These are phyloP conservation scores for Ecdyonurus torrentis DNA, from an alignment of 2,888 invertebrate genomes.

Conservation along the genomic window DNA sequence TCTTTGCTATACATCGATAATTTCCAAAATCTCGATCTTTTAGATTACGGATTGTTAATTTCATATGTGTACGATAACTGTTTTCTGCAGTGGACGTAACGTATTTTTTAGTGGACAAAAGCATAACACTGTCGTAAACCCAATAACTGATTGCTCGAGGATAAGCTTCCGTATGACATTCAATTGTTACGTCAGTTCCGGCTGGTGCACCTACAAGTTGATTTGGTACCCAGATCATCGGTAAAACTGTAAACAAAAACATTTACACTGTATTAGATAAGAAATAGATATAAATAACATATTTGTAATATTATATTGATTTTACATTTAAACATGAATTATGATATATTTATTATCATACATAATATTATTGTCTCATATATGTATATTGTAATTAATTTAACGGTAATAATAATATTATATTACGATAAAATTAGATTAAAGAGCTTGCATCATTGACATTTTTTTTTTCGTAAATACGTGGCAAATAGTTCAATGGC, in stretches of 20 bases:
- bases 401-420: no score
- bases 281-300: no score
- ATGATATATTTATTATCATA: no score
- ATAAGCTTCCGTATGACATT: conserved; percentile 85
- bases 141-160: conserved; percentile 85
- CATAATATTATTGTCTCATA: no score
- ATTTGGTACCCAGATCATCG: conserved; percentile 90
- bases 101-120: conserved; percentile 76
- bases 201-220: conserved; percentile 82
- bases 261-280: no score
- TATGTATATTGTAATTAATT: no score
- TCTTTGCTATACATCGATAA: conserved; percentile 86
- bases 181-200: conserved; percentile 79
- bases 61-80: conserved; percentile 80
- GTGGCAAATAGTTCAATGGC: no score
- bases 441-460: no score
- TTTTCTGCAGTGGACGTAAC: conserved; percentile 68
- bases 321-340: no score
- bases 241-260: conserved; percentile 80
- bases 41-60: conserved; percentile 68
- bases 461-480: no score
- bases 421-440: no score
- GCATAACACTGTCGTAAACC: conserved; percentile 81
- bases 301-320: no score
- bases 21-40: conserved; percentile 74